Evolutionary conservation across 2,888 invertebrate species (phyloP).

Genomic region (Temnothorax ravouxi): DNA sequence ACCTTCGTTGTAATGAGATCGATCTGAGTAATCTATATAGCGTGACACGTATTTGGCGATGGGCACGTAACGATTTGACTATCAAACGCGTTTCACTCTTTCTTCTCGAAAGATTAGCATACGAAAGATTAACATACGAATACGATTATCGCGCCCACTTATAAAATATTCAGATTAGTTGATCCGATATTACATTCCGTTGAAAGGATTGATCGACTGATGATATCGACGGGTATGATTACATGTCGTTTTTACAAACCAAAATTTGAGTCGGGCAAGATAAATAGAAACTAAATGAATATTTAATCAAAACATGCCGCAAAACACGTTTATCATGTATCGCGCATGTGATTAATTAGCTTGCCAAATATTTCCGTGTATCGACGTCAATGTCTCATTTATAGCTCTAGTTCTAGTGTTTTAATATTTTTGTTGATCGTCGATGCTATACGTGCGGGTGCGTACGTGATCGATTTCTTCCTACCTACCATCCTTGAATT

Average conservation of each 20-base stretch:
- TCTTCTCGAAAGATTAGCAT: conserved; percentile 67
- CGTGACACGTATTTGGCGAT: conserved; percentile 71
- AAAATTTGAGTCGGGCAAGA: neutral
- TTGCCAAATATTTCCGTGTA: neutral
- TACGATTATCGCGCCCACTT: conserved; percentile 55
- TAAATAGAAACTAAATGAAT: conserved; percentile 23
- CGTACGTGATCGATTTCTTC: neutral
- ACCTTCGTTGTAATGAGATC: conserved; percentile 81
- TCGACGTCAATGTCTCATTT: conserved; percentile 16
- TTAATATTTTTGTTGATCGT: neutral
- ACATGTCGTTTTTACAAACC: neutral
- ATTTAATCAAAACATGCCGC: conserved; percentile 28
- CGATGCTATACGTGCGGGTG: neutral
- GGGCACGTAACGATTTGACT: conserved; percentile 44
- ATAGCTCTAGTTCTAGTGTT: neutral
- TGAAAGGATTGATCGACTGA: conserved; percentile 58
- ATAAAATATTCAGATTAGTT: conserved; percentile 57
- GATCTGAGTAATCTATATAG: conserved; percentile 73
- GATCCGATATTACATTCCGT: conserved; percentile 10
- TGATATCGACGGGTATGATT: neutral
- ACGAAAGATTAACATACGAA: conserved; percentile 66
- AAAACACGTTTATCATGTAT: neutral
- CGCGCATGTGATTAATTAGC: conserved; percentile 30
- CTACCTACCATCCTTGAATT: neutral
- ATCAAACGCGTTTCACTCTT: conserved; percentile 51